Base-by-base conservation (phyloP, 2,888 invertebrate genomes). In the Stenotaenia linearis region DNA sequence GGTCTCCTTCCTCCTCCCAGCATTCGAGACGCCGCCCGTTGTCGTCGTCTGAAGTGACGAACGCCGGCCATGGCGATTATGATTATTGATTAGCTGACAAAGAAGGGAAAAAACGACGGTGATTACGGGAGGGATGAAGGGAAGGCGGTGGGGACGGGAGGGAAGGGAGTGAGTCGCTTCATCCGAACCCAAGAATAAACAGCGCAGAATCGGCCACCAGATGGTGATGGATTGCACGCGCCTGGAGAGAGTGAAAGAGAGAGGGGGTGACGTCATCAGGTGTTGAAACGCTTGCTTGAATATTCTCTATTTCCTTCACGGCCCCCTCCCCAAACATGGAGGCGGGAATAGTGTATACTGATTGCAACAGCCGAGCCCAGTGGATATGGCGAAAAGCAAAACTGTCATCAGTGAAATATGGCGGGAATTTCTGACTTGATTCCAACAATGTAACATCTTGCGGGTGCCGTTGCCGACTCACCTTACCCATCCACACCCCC, bases 41-140 rank as follows among this genome's bases (percentile, higher is more conserved):
- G 61, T 61, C 61, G 61, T 61, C 61, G 61, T 61, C 25, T 61
- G 61, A 61, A 61, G 61, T 61, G 61, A 61, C 61, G 61, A 61
- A 61, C 61, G 61, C 61, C 61, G 61, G 61, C 61, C 61, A 61
- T 61, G 61, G 61, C 61, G 61, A 61, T 61, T 61, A 61, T 61
- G 61, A 61, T 61, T 61, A 61, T 61, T 61, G 61, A 61, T 61
- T 61, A 61, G 61, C 61, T 61, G 61, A 61, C 61, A 61, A 61
- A 61, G 61, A 61, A 61, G 61, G 61, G 61, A 56, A 61, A 61
- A 61, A 61, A 61, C 56, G 61, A 61, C 61, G 61, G 61, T 61
- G 61, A 61, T 61, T 61, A 61, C 61, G 61, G 61, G 61, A 61
- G 61, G 61, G 61, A 28, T 61, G 61, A 12, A 45, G 45, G 45